A percentile compares a stretch with the other conserved stretches of the same genome.
Evolutionary conservation across 2,888 invertebrate genomes (phyloP).

Genomic region (Cephus rjabovi): DNA sequence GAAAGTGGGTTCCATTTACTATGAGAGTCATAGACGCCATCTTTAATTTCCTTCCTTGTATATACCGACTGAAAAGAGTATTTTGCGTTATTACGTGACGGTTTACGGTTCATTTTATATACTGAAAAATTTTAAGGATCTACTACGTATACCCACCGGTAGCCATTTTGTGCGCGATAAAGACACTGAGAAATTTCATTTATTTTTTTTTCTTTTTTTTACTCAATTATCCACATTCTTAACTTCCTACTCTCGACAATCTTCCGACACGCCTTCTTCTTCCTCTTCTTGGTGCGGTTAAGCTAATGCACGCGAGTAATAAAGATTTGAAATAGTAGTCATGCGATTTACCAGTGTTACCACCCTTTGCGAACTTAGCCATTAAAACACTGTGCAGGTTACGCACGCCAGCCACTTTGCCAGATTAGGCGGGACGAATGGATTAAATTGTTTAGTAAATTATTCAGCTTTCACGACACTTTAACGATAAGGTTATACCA

Average conservation of each 20-base stretch:
- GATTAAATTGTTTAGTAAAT: background rate
- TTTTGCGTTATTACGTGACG: background rate
- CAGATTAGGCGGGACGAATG: background rate
- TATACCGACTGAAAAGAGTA: background rate
- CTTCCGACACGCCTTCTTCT: background rate
- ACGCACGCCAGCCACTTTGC: background rate
- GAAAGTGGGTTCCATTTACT: constrained; percentile 1
- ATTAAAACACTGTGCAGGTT: background rate
- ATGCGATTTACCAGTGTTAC: background rate
- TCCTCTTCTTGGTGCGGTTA: background rate
- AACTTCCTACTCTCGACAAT: background rate
- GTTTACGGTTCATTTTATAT: background rate
- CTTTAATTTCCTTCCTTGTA: background rate
- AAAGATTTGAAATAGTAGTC: background rate
- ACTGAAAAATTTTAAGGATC: background rate
- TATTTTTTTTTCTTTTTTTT: background rate
- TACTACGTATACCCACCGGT: background rate
- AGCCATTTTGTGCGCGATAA: background rate
- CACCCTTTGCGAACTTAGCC: background rate
- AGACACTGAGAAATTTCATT: background rate
- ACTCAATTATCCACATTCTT: background rate
- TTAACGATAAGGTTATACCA: background rate
- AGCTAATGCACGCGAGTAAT: background rate
- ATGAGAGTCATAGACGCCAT: background rate
- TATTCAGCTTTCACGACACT: background rate